These are phyloP conservation scores for Ornithorhynchus anatinus DNA, from an alignment of 2,113 vertebrate species.

Conservation along the genomic window DNA sequence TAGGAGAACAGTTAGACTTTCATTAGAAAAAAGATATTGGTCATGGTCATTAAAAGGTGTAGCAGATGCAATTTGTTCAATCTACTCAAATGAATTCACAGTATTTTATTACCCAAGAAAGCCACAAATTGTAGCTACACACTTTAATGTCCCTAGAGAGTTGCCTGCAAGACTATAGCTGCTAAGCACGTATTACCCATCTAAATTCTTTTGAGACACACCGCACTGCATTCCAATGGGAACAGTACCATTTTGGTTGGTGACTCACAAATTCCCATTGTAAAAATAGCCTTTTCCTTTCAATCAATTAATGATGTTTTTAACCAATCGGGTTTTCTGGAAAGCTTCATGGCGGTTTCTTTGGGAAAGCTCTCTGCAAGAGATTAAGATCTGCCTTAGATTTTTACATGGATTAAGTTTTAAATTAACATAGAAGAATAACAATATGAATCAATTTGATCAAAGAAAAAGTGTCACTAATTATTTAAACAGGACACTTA, in stretches of 20 bases:
- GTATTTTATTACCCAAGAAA: constrained; percentile 47
- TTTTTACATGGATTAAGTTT: constrained; percentile 75
- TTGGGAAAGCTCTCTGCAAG: constrained; percentile 58
- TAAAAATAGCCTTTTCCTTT: constrained; percentile 30
- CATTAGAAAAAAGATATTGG: constrained; percentile 27
- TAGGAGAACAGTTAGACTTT: constrained; percentile 38
- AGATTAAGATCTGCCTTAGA: constrained; percentile 72
- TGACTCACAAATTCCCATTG: constrained; percentile 26
- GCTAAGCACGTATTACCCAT: constrained; percentile 25
- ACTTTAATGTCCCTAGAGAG: neutral
- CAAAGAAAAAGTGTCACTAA: constrained; percentile 87
- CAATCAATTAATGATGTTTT: constrained; percentile 43
- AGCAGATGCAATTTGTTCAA: constrained; percentile 30
- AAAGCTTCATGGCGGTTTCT: constrained; percentile 50
- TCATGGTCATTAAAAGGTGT: constrained; percentile 2
- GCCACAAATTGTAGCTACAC: constrained; percentile 32
- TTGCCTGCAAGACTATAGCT: neutral
- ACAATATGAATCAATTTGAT: constrained; percentile 83
- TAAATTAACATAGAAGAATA: constrained; percentile 82
- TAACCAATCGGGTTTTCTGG: constrained; percentile 60
- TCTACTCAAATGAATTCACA: constrained; percentile 42
- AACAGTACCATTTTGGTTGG: constrained; percentile 6
- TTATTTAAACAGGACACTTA: constrained; percentile 87
- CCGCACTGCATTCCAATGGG: neutral
- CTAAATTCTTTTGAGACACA: constrained; percentile 23